Conservation (phyloP, 2,888 invertebrate species). For the Xestia ashworthii region DNA sequence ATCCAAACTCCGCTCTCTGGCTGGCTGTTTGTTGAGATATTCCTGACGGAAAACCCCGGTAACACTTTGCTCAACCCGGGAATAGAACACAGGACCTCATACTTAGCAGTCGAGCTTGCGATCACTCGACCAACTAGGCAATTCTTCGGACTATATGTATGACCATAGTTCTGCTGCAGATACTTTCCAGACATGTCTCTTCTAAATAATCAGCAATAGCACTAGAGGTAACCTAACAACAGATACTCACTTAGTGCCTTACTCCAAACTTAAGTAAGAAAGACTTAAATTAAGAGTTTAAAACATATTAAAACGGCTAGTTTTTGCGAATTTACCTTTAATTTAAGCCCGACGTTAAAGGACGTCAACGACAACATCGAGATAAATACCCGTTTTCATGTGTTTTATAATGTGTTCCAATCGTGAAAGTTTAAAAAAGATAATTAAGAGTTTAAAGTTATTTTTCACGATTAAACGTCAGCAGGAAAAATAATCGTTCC, state of each 20-base stretch:
- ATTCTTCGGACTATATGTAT: not conserved
- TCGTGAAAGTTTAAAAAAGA: too few species aligned
- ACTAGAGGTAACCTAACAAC: not conserved
- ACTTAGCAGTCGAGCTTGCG: not conserved
- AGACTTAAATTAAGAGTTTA: not conserved
- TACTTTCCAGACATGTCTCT: not conserved
- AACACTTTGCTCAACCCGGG: not conserved
- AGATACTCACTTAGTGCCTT: not conserved
- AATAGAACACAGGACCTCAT: not conserved
- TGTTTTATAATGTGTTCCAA: too few species aligned
- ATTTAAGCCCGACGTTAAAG: too few species aligned
- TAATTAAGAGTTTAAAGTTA: not conserved
- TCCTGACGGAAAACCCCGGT: not conserved
- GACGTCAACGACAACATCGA: too few species aligned
- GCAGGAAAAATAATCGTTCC: constrained; percentile 2
- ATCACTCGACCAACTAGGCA: not conserved
- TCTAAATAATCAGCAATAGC: not conserved
- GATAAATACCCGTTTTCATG: too few species aligned
- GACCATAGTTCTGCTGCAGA: too few species aligned
- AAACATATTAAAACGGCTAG: not conserved
- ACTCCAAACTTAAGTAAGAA: not conserved
- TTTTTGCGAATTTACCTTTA: too few species aligned
- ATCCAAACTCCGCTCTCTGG: not conserved
- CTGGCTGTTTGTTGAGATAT: not conserved
- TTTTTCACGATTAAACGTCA: not conserved